Base-by-base conservation (phyloP, 2,888 invertebrate genomes). In the Ornithoptera alexandrae region DNA sequence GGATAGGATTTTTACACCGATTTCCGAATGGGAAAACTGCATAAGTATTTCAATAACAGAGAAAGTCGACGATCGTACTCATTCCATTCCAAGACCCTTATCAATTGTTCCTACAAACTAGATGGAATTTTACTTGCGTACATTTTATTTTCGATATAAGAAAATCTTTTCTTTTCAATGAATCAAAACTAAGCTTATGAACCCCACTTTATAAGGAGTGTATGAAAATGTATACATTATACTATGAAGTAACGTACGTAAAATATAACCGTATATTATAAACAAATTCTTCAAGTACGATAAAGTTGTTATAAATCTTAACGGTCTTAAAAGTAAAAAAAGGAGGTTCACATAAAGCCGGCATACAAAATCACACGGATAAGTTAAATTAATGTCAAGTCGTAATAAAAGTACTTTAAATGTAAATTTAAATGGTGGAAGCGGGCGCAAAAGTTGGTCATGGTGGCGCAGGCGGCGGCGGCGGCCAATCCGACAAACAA, bases 401-500 rank as follows among this genome's bases (percentile, higher is more conserved):
- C 15, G 59, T 59, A 30, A 30, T 59, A 30, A 59, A 66, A 66
- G 46, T 66, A 30, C 46, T 67, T 53, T 62, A 67, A 67, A 67
- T 67, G 67, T 67, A 42, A 67, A 62, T 62, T 57, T 67, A 67
- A 67, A 57, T 62, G 39, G 61, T 61, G 24, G 24, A 22, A 53
- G 36, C 64, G 8, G 20, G 39, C 4, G 30, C n/a, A 30, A 42
- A 22, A 59, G 50, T 68, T 64, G 12, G 22, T 15, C 53, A 22
- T 4, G 30, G 64, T 60, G 22, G 24, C 60, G 22, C 1, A 22
- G 15, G 50, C 18, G 50, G 50, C 5, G 36, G 36, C 39, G 39
- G 39, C 39, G 50, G 24, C 50, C 67, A 64, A 56, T 61, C 60
- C 68, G 53, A 69, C 68, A 65, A 64, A 65, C 68, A 65, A 69